These are phyloP conservation scores for Mastacembelus armatus DNA, from an alignment of 2,797 vertebrate species.

Conservation along the genomic window DNA sequence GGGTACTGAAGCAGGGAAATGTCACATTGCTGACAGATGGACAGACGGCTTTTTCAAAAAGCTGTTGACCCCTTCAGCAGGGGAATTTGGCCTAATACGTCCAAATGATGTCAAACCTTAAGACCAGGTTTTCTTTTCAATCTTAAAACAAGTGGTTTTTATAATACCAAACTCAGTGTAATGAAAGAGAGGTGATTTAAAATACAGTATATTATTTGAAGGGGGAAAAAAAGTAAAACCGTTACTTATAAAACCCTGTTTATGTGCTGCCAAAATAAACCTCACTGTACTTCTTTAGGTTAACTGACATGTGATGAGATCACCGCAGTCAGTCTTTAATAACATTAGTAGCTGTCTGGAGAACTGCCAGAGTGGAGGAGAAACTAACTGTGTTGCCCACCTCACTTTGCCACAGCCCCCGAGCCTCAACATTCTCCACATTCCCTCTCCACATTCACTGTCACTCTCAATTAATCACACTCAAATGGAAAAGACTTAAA, in stretches of 20 bases:
- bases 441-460: constrained; percentile 55
- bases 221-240: not conserved
- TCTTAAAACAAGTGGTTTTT: not conserved
- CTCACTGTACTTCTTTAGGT: not conserved
- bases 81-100: not conserved
- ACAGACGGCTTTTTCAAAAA: not conserved
- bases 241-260: not conserved
- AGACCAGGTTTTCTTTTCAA: not conserved
- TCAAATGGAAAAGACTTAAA: constrained; percentile 33
- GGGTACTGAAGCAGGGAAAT: not conserved
- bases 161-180: not conserved
- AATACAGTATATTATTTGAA: not conserved
- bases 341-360: constrained; percentile 57
- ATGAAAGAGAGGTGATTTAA: not conserved
- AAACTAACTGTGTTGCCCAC: constrained; percentile 39
- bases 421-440: constrained; percentile 52
- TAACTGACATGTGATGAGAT: not conserved
- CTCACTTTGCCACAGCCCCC: constrained; percentile 24
- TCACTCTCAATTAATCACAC: constrained; percentile 55
- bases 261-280: not conserved
- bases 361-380: constrained; percentile 46
- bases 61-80: constrained; percentile 2
- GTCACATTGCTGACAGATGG: constrained; percentile 28
- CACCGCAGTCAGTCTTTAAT: constrained; percentile 42
- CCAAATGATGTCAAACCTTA: not conserved